Base-by-base conservation (phyloP, 1,140 invertebrate species). In the Tyrophagus putrescentiae region DNA sequence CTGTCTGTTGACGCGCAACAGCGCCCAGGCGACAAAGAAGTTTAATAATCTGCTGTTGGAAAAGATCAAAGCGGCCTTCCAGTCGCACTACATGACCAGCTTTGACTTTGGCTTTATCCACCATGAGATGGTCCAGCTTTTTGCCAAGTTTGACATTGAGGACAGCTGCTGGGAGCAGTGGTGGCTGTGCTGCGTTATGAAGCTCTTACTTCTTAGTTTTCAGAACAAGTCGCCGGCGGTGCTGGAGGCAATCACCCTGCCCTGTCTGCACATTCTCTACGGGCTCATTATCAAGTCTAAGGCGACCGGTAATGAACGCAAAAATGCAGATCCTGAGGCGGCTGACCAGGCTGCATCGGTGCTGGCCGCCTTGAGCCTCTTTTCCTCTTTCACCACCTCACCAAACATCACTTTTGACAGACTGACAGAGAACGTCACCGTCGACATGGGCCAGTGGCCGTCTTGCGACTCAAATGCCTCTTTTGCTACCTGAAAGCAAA, bases 81-180 rank as follows among this genome's bases (percentile, higher is more conserved):
- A 71, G 56, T 72, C 75, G 13, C 83, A 7, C 69, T 87, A 16
- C 31, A 54, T 53, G 27, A 65, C 29, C 67, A 73, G 71, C 79
- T 78, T 81, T 6, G 84, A 87, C 68, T 69, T 87, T 67, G 84
- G 84, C 67, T 78, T 86, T 57, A 78, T 87, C 59, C 72, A 89
- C 39, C 83, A 90, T 70, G 88, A 92, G 73, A 89, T 98, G 69
- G 79, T 88, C 4, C 70, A 97, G 2, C 72, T 97, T 25, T 84
- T 88, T 0, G 84, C 84, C 1, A 77, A 93, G 7, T 80, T 95
- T 0, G 83, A 90, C 64, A 87, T 90, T 64, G 86, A 95, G 68
- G 92, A 97, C 67, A 81, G 84, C 0, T 96, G 91, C 70, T 97
- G 92, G 92, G 91, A 96, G 71, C 82, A 85, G 58, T n/a, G n/a